A percentile compares a stretch with the other conserved stretches of the same genome.
Conservation (phyloP, 2,888 invertebrate species). For the Ferdinandea cuprea region DNA sequence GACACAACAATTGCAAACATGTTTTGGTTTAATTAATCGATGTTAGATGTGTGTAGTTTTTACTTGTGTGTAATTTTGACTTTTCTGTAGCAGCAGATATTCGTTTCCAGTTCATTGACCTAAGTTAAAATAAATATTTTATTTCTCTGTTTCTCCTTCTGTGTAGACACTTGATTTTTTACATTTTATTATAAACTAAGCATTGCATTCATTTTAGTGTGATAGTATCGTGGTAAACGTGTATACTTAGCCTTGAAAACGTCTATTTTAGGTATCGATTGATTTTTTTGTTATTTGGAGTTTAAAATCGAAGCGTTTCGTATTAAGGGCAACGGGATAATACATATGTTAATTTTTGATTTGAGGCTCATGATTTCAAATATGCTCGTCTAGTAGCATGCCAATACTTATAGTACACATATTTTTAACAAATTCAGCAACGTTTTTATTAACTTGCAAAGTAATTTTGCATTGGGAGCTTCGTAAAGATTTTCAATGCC, state of each 20-base stretch:
- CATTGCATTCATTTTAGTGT: background rate
- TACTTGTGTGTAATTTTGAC: background rate
- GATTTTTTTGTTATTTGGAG: too few species aligned
- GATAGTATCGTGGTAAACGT: background rate
- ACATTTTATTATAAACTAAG: background rate
- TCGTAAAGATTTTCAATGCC: too few species aligned
- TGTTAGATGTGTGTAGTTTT: slow-evolving; percentile 52
- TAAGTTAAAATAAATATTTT: background rate
- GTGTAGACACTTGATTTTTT: background rate
- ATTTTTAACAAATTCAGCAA: too few species aligned
- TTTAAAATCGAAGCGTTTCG: too few species aligned
- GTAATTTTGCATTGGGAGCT: too few species aligned
- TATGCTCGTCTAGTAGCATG: too few species aligned
- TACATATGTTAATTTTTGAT: too few species aligned
- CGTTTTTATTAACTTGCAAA: too few species aligned
- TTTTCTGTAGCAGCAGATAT: background rate
- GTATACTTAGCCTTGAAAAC: background rate
- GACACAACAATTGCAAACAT: slow-evolving; percentile 48
- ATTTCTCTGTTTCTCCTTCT: background rate
- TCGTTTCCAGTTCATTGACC: background rate
- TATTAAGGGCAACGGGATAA: too few species aligned
- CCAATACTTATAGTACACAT: too few species aligned
- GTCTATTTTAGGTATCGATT: too few species aligned
- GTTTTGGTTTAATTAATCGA: slow-evolving; percentile 38
- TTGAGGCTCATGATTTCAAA: too few species aligned